These are phyloP conservation scores for Hyperoodon ampullatus DNA, from an alignment of 2,113 vertebrate species.

Conservation along the genomic window DNA sequence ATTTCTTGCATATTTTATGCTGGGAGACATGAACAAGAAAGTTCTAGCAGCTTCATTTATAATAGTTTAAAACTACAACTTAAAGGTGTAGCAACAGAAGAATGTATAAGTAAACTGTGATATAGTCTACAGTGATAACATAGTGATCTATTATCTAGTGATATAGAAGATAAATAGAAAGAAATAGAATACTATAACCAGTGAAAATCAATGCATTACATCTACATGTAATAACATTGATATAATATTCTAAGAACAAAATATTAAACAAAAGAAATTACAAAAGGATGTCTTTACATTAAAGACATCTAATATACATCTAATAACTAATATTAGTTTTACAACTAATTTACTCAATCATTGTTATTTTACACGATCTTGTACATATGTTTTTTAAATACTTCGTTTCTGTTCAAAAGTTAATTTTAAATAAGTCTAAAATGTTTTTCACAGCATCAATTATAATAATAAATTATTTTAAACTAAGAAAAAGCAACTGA, in stretches of 20 bases:
- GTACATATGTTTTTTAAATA: neutral
- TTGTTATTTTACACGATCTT: neutral
- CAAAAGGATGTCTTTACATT: neutral
- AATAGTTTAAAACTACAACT: neutral
- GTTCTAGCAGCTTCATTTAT: neutral
- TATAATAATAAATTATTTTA: neutral
- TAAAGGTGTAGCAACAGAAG: neutral
- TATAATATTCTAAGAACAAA: neutral
- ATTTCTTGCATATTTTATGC: neutral
- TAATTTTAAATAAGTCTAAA: constrained; percentile 30
- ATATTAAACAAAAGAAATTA: neutral
- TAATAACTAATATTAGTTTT: too few species aligned
- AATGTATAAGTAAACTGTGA: neutral
- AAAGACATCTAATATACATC: too few species aligned
- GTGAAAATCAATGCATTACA: neutral
- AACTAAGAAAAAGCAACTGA: neutral
- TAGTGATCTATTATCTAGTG: neutral
- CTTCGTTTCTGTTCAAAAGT: constrained; percentile 23
- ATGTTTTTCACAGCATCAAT: neutral
- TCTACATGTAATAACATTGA: neutral
- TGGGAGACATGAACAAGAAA: neutral
- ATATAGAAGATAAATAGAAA: neutral
- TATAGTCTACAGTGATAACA: neutral
- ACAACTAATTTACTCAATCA: neutral
- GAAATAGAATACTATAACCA: neutral